Evolutionary conservation across 2,113 vertebrate genomes (phyloP).

Genomic region (Micronisus gabar): DNA sequence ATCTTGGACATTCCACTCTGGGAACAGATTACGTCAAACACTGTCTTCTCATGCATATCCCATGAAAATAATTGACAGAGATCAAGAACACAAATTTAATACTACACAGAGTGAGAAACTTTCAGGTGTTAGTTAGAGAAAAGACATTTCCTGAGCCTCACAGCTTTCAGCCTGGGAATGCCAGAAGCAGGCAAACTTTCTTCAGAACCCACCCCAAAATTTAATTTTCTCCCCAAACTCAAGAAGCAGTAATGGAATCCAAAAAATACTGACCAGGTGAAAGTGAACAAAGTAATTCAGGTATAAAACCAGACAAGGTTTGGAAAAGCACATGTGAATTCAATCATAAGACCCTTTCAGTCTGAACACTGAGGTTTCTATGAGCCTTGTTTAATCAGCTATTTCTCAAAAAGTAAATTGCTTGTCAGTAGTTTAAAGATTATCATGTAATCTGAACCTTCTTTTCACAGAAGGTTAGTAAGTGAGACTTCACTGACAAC

Average conservation of each 20-base stretch:
- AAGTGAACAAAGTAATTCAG: neutral
- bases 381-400: neutral
- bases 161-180: neutral
- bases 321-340: neutral
- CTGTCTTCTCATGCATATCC: neutral
- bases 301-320: neutral
- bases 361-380: neutral
- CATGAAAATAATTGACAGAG: conserved; percentile 5
- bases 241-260: neutral
- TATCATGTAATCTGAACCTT: neutral
- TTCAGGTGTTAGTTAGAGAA: neutral
- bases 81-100: conserved; percentile 10
- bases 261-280: neutral
- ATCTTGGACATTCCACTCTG: neutral
- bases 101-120: conserved; percentile 4
- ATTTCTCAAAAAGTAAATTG: conserved; percentile 5
- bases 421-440: conserved; percentile 17
- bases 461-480: neutral
- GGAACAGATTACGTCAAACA: neutral
- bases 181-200: neutral
- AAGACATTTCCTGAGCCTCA: neutral
- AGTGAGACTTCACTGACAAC: neutral
- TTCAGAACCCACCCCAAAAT: neutral
- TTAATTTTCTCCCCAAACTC: neutral
- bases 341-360: neutral